These are phyloP conservation scores for Prionace glauca DNA, from an alignment of 2,797 vertebrate genomes.

Conservation along the genomic window DNA sequence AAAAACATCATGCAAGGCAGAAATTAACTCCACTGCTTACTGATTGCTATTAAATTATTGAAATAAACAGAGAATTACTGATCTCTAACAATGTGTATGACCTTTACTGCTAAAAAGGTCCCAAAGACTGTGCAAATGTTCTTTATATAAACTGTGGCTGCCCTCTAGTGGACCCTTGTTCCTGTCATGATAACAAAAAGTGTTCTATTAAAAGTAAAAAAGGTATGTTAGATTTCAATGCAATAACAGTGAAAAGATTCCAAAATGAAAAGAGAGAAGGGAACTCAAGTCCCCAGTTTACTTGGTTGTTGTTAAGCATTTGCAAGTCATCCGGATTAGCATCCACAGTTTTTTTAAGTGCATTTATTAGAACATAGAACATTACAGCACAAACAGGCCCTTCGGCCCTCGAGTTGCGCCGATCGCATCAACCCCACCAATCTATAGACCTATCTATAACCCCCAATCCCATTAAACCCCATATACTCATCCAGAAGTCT, in stretches of 20 bases:
- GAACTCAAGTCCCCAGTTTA: background rate
- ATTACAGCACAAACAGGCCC: too few relatives aligned
- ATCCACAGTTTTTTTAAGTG: background rate
- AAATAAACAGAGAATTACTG: background rate
- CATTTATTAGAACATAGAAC: too few relatives aligned
- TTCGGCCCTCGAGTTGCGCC: too few relatives aligned
- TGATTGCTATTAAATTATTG: background rate
- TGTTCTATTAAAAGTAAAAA: background rate
- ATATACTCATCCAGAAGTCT: too few relatives aligned
- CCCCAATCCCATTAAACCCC: too few relatives aligned
- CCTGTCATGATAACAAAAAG: background rate
- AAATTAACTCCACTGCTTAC: background rate
- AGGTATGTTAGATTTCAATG: background rate
- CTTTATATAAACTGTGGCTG: slow-evolving; percentile 6
- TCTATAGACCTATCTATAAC: too few relatives aligned
- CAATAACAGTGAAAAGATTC: background rate
- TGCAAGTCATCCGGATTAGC: background rate
- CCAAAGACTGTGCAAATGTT: background rate
- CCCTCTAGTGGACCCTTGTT: slow-evolving; percentile 13
- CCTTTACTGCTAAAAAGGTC: background rate
- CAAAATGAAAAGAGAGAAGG: background rate
- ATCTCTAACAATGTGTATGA: background rate
- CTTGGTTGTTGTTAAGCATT: background rate
- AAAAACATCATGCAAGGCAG: background rate
- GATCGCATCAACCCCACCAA: too few relatives aligned